phyloP scores from a whole-genome alignment of 2,888 invertebrate species.

The Doris montereyensis region DNA sequence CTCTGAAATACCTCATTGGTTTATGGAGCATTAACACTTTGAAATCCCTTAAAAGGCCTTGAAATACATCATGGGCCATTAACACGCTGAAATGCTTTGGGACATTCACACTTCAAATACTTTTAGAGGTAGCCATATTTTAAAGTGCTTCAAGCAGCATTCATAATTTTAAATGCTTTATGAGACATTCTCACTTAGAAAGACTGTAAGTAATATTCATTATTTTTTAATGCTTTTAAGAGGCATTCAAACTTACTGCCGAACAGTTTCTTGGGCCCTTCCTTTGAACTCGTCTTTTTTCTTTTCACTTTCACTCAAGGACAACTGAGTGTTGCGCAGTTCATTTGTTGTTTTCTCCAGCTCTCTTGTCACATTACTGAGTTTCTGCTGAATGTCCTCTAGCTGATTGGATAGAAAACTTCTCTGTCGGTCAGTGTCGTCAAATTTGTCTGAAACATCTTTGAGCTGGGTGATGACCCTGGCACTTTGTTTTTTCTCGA shows the following conservation, averaged over 20 bases:
- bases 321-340: constrained; percentile 58
- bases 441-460: constrained; percentile 62
- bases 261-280: constrained; percentile 68
- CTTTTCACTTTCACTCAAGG: constrained; percentile 61
- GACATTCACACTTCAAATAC: too few species aligned
- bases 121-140: too few species aligned
- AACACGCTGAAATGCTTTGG: too few species aligned
- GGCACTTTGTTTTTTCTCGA: constrained; percentile 61
- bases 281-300: constrained; percentile 68
- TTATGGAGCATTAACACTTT: too few species aligned
- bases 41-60: too few species aligned
- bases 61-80: too few species aligned
- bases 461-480: constrained; percentile 65
- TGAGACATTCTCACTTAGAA: too few species aligned
- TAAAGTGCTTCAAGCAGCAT: too few species aligned
- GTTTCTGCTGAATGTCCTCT: constrained; percentile 60
- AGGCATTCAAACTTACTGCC: constrained; percentile 60
- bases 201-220: too few species aligned
- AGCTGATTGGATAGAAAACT: constrained; percentile 57
- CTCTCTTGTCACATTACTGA: constrained; percentile 58
- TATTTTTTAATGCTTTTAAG: neutral
- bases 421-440: constrained; percentile 62
- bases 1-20: too few species aligned
- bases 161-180: too few species aligned
- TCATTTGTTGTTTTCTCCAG: constrained; percentile 61